A percentile compares a stretch with the other conserved stretches of the same genome.
Conservation (phyloP, 2,888 invertebrate species). For the Polydrusus tereticollis region DNA sequence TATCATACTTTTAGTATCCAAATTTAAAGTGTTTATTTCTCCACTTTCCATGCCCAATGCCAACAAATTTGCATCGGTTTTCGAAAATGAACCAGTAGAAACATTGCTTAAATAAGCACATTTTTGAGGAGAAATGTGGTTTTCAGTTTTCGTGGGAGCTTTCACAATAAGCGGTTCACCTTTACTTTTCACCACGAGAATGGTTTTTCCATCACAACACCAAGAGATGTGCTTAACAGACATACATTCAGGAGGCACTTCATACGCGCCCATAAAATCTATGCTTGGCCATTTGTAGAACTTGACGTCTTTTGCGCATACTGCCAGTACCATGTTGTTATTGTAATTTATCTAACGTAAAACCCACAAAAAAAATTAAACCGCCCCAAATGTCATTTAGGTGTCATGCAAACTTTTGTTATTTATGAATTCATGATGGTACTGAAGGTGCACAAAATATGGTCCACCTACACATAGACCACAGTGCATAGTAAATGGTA, state of each 20-base stretch:
- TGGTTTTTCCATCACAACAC: slow-evolving; percentile 58
- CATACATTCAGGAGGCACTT: slow-evolving; percentile 53
- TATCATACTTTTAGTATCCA: slow-evolving; percentile 43
- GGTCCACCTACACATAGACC: too few species aligned
- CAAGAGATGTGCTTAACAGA: slow-evolving; percentile 59
- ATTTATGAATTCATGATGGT: background rate
- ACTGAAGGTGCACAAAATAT: too few species aligned
- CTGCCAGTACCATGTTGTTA: slow-evolving; percentile 69
- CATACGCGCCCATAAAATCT: slow-evolving; percentile 53
- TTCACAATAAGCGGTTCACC: slow-evolving; percentile 54
- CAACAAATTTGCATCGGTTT: slow-evolving; percentile 51
- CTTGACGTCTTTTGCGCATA: slow-evolving; percentile 71
- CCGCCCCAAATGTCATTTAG: background rate
- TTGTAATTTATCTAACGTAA: background rate
- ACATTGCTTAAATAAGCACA: slow-evolving; percentile 47
- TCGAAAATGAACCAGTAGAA: slow-evolving; percentile 55
- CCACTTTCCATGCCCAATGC: slow-evolving; percentile 58
- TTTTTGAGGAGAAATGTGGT: slow-evolving; percentile 29
- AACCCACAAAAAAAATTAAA: background rate
- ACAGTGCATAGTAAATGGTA: too few species aligned
- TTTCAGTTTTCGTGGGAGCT: slow-evolving; percentile 40
- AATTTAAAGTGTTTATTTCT: slow-evolving; percentile 56
- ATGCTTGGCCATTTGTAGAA: slow-evolving; percentile 71
- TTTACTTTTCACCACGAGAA: slow-evolving; percentile 56
- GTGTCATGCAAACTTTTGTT: background rate